These are phyloP conservation scores for Cerastis rubricosa DNA, from an alignment of 2,888 invertebrate species.

Conservation along the genomic window DNA sequence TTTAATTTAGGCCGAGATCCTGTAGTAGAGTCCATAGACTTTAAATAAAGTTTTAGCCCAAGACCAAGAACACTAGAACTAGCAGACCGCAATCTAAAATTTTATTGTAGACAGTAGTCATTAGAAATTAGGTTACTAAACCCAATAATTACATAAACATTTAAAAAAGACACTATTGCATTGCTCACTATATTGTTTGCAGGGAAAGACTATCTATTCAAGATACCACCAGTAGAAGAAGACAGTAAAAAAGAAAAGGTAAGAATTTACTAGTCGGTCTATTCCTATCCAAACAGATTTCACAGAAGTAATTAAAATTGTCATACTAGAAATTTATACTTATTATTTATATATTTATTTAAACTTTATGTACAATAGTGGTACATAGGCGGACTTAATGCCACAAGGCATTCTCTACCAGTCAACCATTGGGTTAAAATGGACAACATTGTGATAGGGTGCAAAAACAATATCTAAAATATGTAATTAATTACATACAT, in stretches of 20 bases:
- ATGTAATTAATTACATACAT: too few relatives aligned
- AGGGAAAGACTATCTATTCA: conserved; percentile 69
- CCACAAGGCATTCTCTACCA: too few relatives aligned
- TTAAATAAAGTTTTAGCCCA: not conserved
- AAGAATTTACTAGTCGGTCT: not conserved
- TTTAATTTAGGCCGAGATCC: conserved; percentile 1
- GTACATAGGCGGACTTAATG: too few relatives aligned
- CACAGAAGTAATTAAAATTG: not conserved
- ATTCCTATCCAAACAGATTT: not conserved
- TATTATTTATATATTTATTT: too few relatives aligned
- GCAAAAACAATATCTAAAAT: too few relatives aligned
- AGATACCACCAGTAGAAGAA: conserved; percentile 56
- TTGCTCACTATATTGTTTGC: conserved; percentile 3
- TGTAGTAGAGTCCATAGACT: not conserved
- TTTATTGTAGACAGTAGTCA: not conserved
- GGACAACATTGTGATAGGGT: too few relatives aligned
- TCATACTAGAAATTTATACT: not conserved
- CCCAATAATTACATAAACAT: too few relatives aligned
- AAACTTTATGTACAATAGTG: too few relatives aligned
- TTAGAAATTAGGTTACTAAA: not conserved
- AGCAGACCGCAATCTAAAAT: not conserved
- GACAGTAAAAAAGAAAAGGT: conserved; percentile 62
- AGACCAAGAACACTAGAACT: not conserved
- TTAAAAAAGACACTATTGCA: too few relatives aligned
- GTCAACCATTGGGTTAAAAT: too few relatives aligned